A percentile compares a stretch with the other conserved stretches of the same genome.
These are phyloP conservation scores for Agapornis roseicollis DNA, from an alignment of 2,113 vertebrate species.

Conservation along the genomic window DNA sequence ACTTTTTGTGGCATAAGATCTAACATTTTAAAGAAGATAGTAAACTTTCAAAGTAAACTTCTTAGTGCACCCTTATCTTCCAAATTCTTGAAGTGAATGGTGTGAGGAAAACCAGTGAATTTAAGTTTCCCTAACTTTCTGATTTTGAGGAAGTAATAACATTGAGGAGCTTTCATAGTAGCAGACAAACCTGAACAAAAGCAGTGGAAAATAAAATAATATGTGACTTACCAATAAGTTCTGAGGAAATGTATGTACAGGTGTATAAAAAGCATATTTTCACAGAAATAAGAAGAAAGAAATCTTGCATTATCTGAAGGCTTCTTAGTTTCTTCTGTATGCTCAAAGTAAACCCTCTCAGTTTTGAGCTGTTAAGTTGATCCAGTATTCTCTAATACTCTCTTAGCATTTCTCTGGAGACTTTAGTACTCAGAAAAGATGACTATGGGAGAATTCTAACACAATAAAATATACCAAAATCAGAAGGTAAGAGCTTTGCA, in stretches of 20 bases:
- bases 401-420: not conserved
- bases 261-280: not conserved
- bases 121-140: not conserved
- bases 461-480: not conserved
- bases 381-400: not conserved
- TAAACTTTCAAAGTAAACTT: slow-evolving; percentile 24
- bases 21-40: slow-evolving; percentile 1
- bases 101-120: not conserved
- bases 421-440: not conserved
- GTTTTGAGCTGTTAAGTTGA: not conserved
- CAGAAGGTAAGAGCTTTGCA: not conserved
- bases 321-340: not conserved
- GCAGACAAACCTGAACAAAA: not conserved
- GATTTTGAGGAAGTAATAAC: not conserved
- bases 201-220: not conserved
- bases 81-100: not conserved
- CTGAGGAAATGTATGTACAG: not conserved
- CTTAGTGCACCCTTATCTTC: not conserved
- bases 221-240: not conserved
- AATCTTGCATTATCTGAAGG: not conserved
- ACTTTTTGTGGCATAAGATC: not conserved
- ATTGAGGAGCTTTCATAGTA: not conserved
- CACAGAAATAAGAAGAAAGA: not conserved
- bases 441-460: not conserved
- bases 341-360: not conserved